Evolutionary conservation across 2,113 vertebrate species (phyloP), one percentile per base, ranked within the genome.

Genomic region (Fulica atra): DNA sequence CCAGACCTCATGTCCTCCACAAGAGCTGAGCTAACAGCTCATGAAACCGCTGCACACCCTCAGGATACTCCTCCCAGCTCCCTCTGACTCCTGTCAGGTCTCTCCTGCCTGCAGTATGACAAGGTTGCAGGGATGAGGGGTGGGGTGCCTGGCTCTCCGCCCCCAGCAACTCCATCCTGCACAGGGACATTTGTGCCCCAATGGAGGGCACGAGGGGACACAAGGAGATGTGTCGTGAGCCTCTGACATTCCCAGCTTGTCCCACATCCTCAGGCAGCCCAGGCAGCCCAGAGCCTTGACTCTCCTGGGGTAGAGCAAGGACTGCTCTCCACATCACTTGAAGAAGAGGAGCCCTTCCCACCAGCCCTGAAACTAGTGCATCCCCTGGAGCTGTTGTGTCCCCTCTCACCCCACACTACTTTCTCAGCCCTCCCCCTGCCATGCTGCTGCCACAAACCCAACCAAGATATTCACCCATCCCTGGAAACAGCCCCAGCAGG

Each of bases 1-100:
- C 28, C 1, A 2, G 53, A 28, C 46, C 29, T 83, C 6, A 0
- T 0, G 1, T 91, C 40, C 56, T 66, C 38, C 35, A 36, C 2
- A 1, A 76, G 63, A 76, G 61, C 51, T 56, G 85, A 89, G 24
- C 29, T 82, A 89, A 80, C 54, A 86, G 63, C 85, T 92, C 14
- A 0, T 31, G 54, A 76, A 91, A 38, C 31, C 6, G 0, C 9
- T 0, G 0, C 2, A 2, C 14, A 7, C 81, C 57, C 77, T 86
- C 13, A 0, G 51, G 85, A 54, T 44, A 29, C 31, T 80, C 53
- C 31, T 86, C n/a, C 72, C 59, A 59, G 48, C 28, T 86, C 53
- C 26, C 44, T 56, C 53, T 59, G 50, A 42, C 57, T 68, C 54
- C 59, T 36, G 48, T 44, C 68, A 57, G 33, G 17, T 71, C 66